Base-by-base conservation (phyloP, 1,140 invertebrate genomes). In the Papilio xuthus region DNA sequence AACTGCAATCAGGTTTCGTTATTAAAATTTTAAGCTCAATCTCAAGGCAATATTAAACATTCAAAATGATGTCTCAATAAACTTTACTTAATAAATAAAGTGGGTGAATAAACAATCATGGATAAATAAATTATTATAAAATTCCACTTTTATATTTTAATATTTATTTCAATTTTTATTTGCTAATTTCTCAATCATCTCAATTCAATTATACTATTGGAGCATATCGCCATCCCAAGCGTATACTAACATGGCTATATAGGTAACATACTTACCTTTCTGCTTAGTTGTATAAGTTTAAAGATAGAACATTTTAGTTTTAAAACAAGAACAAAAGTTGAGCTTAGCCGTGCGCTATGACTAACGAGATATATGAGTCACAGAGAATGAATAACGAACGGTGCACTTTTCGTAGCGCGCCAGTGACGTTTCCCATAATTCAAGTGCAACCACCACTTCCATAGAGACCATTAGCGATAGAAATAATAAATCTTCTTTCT, bases 401-500 rank as follows among this genome's bases (percentile, higher is more conserved):
- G 23, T 67, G 60, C 60, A 67, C 60, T 67, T 67, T 67, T 67
- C 60, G 13, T 32, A 67, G 60, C 26, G 60, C 60, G 23, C 60
- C 20, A 3, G 60, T 67, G 60, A 67, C 60, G 26, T 28, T 15
- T 28, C 60, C 13, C 60, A 67, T 67, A 67, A 67, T 12, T 67
- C 60, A 67, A 67, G 60, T 67, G 23, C 32, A 26, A 67, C 60
- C 23, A 23, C 56, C 26, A 28, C 60, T 15, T 28, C 60, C 26
- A 67, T 67, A 28, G 4, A 28, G 26, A 67, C 60, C 60, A 67
- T 67, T 67, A 67, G 26, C 60, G 60, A 7, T 67, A 15, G 13
- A 67, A 67, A 67, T 67, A 67, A 67, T 67, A 67, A 67, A 67
- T 67, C 60, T 32, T 67, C 23, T 28, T 67, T 67, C 60, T 28